phyloP scores from a whole-genome alignment of 2,888 invertebrate species.

The Trisateles emortualis region DNA sequence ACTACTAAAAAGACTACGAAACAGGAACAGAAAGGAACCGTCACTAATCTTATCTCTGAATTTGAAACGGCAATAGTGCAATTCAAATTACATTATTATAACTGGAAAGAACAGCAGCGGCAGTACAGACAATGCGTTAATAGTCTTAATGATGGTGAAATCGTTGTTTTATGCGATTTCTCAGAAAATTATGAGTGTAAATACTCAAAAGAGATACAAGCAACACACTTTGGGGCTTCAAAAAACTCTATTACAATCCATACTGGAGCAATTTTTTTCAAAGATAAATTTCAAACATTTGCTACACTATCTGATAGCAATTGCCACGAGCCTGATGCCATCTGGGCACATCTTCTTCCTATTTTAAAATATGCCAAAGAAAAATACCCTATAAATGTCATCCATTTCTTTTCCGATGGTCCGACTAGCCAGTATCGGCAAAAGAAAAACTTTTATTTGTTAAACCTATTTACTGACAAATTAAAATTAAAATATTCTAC shows the following conservation, averaged over 20 bases:
- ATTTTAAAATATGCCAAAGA: background rate
- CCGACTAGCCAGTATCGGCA: background rate
- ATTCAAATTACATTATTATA: too few species aligned
- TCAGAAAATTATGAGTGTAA: too few species aligned
- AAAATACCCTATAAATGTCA: background rate
- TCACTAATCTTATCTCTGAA: too few species aligned
- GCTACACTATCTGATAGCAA: slow-evolving; percentile 3
- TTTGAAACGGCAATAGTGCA: too few species aligned
- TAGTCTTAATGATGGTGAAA: too few species aligned
- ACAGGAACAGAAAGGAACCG: too few species aligned
- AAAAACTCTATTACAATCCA: background rate
- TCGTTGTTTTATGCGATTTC: too few species aligned
- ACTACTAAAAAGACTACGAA: too few species aligned
- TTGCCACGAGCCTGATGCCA: background rate
- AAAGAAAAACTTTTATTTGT: background rate
- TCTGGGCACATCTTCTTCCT: background rate
- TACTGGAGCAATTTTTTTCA: background rate
- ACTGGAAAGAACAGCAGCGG: too few species aligned
- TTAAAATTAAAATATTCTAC: background rate
- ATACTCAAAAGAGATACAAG: too few species aligned
- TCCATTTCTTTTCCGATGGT: slow-evolving; percentile 2
- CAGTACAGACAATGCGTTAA: too few species aligned
- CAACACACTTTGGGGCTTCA: too few species aligned
- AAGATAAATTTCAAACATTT: background rate
- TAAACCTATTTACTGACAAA: background rate